Evolutionary conservation across 2,113 vertebrate genomes (phyloP).

Genomic region (Nematolebias whitei): DNA sequence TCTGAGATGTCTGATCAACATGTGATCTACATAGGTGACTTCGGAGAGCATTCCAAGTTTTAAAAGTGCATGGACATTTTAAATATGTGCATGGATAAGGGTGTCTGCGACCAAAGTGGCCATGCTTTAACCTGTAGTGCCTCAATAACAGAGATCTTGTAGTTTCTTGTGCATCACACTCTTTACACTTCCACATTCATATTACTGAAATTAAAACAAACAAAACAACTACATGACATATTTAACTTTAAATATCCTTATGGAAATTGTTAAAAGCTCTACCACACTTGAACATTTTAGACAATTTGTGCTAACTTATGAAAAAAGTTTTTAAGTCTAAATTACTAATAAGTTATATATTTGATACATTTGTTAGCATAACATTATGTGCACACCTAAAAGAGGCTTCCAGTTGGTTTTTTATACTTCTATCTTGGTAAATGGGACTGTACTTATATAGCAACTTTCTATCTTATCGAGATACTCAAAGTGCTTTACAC

Average conservation of each 20-base stretch:
- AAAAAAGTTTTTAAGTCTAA: neutral
- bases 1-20: neutral
- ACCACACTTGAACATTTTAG: no score
- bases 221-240: neutral
- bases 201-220: neutral
- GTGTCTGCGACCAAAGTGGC: neutral
- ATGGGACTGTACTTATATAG: no score
- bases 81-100: neutral
- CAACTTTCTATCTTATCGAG: no score
- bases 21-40: slow-evolving; percentile 9
- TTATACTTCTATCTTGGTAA: no score
- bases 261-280: neutral
- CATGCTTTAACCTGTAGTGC: slow-evolving; percentile 11
- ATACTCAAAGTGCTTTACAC: no score
- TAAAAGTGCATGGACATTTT: slow-evolving; percentile 15
- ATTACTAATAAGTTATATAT: no score
- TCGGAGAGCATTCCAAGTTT: slow-evolving; percentile 1
- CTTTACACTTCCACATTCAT: slow-evolving; percentile 3
- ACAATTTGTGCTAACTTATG: neutral
- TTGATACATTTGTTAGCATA: no score
- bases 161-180: neutral
- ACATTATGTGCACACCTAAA: no score
- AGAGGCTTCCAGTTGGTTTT: no score
- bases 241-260: neutral
- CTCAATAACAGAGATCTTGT: neutral